Base-by-base conservation (phyloP, 2,888 invertebrate species). In the Cataglyphis albicans region DNA sequence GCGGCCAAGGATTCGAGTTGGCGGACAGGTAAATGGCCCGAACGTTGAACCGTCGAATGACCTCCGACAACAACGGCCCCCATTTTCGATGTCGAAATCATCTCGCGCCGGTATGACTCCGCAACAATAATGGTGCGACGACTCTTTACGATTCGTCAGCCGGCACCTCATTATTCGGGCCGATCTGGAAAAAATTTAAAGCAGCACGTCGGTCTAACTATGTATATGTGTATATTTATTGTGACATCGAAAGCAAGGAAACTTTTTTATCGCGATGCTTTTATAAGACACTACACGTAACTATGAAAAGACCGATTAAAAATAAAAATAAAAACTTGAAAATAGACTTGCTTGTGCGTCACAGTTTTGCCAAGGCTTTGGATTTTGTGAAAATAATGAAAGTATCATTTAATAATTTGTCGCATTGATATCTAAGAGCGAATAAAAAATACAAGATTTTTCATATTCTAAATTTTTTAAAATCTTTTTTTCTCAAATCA, bases 1-100 rank as follows among this genome's bases (percentile, higher is more conserved):
- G 81, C 84, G 87, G 82, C 86, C 87, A 90, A 88, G 83, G 86
- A 88, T 89, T 87, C 78, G 86, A 32, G 84, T 73, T 48, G 89
- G 70, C 83, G 84, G 87, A 81, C 90, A 88, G 91, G 89, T 90
- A 89, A 88, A 91, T 84, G 90, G 85, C 84, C 87, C 85, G 89
- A 84, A 70, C 92, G 87, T 92, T 92, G 91, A 92, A 92, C 91
- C 92, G 90, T 90, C 91, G 91, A 91, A 91, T 89, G 92, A 92
- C 92, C 92, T 92, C 91, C 88, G 91, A 91, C 91, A 92, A 92
- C 90, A 91, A 91, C 90, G 89, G 86, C 86, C 91, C 85, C 83
- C 88, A 89, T 91, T 90, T 90, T 90, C 87, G 87, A 81, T 86
- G 82, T 87, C 87, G 87, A 88, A 84, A 89, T 86, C 87, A 78